Evolutionary conservation across 2,888 invertebrate genomes (phyloP).

Genomic region (Drosophila pseudotakahashii): DNA sequence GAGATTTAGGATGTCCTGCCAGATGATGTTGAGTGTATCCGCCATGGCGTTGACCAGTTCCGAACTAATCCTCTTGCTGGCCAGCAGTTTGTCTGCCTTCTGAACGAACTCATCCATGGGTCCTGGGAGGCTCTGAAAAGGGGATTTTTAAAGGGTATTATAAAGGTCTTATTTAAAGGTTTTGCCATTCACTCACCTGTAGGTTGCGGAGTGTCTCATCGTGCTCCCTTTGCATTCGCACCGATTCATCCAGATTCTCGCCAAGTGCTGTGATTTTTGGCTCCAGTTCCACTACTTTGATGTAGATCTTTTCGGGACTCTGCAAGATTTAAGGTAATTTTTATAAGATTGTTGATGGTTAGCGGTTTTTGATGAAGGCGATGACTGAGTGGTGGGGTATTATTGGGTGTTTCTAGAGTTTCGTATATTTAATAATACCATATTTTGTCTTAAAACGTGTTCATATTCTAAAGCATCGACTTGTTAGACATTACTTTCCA

Average conservation of each 20-base stretch:
- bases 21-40: constrained; percentile 89
- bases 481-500: no score
- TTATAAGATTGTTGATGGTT: background rate
- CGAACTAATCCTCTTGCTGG: constrained; percentile 89
- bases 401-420: no score
- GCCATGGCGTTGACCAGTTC: constrained; percentile 96
- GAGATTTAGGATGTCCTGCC: constrained; percentile 93
- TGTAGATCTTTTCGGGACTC: constrained; percentile 92
- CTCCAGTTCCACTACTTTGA: constrained; percentile 93
- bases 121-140: constrained; percentile 91
- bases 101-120: constrained; percentile 94
- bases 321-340: constrained; percentile 83
- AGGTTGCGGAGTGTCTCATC: constrained; percentile 93
- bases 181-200: constrained; percentile 86
- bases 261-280: constrained; percentile 93
- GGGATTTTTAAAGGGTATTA: background rate
- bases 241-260: constrained; percentile 90
- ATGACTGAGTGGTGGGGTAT: no score
- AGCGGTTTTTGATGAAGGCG: no score
- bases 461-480: no score
- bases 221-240: constrained; percentile 90
- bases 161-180: background rate
- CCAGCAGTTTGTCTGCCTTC: constrained; percentile 93
- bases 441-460: no score
- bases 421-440: no score